Conservation (phyloP, 1,140 invertebrate species). For the Pinna nobilis region DNA sequence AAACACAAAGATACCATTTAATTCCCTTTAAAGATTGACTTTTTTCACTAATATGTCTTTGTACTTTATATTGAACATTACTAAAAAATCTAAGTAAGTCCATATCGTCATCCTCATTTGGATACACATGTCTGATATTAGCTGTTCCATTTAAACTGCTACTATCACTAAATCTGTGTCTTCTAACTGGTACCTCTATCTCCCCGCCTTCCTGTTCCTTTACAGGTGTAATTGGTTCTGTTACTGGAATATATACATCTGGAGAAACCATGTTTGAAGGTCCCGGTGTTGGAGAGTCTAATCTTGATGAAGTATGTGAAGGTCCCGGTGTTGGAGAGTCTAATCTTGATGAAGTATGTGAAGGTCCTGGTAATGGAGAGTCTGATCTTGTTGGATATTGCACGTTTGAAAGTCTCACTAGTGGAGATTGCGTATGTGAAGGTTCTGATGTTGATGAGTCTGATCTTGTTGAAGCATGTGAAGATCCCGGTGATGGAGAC, state of each 20-base stretch:
- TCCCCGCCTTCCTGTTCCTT: not conserved
- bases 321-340: not conserved
- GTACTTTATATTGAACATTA: constrained; percentile 2
- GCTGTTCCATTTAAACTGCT: not conserved
- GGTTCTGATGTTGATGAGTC: too few relatives aligned
- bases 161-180: not conserved
- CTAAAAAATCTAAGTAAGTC: constrained; percentile 7
- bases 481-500: too few relatives aligned
- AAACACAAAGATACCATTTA: constrained; percentile 16
- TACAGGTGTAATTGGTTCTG: not conserved
- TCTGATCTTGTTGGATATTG: too few relatives aligned
- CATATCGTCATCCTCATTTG: not conserved
- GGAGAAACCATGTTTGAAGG: not conserved
- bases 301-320: not conserved
- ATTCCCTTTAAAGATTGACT: not conserved
- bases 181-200: not conserved
- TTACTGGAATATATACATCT: too few relatives aligned
- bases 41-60: constrained; percentile 5
- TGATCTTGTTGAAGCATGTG: too few relatives aligned
- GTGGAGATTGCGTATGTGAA: too few relatives aligned
- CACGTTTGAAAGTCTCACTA: too few relatives aligned
- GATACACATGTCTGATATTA: not conserved
- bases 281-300: not conserved
- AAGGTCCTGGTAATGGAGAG: too few relatives aligned
- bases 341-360: too few relatives aligned